These are phyloP conservation scores for Lerema accius DNA, from an alignment of 1,140 invertebrate species.

Conservation along the genomic window DNA sequence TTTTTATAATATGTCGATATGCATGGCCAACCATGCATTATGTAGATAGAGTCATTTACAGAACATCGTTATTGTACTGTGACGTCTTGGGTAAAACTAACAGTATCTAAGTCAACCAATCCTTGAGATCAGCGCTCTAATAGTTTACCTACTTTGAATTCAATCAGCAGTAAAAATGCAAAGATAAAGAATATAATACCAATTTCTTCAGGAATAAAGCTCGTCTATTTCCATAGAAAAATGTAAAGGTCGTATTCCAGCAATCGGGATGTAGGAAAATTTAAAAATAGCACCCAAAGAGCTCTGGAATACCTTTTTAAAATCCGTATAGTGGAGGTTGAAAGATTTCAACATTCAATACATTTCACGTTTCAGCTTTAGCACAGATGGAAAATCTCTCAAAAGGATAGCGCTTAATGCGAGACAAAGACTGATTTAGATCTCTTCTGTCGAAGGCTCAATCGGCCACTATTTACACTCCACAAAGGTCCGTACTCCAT, in stretches of 20 bases:
- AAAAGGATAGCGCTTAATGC: constrained; percentile 75
- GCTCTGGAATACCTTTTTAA: constrained; percentile 27
- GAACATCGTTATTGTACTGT: too few species aligned
- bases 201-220: not conserved
- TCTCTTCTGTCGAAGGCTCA: constrained; percentile 61
- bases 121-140: not conserved
- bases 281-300: constrained; percentile 17
- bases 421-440: constrained; percentile 80
- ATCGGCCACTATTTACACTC: constrained; percentile 75
- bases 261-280: constrained; percentile 5
- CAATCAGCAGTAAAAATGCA: not conserved
- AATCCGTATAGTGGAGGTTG: constrained; percentile 34
- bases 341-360: constrained; percentile 59
- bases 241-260: not conserved
- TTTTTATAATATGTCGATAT: too few species aligned
- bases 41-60: too few species aligned
- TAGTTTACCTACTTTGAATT: constrained; percentile 37
- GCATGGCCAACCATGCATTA: too few species aligned
- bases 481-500: constrained; percentile 58
- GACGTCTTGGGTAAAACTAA: too few species aligned
- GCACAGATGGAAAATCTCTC: constrained; percentile 77
- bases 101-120: too few species aligned
- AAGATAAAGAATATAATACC: not conserved
- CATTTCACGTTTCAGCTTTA: constrained; percentile 60
- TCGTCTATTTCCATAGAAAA: not conserved